Base-by-base conservation (phyloP, 2,888 invertebrate species). In the Myopa tessellatipennis region DNA sequence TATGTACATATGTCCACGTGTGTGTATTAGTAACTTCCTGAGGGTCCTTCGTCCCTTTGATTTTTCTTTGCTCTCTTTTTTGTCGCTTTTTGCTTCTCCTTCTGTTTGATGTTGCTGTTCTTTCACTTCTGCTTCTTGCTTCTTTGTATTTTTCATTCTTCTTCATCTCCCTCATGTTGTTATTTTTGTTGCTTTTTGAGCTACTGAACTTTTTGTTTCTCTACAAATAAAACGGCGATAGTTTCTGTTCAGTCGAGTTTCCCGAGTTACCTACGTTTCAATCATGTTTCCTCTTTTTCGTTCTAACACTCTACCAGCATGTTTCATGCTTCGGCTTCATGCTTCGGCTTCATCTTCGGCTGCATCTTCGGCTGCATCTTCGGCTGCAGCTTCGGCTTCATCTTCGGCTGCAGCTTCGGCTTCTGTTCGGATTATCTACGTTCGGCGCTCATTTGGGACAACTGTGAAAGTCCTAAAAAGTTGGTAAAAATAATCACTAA, bases 281-380 rank as follows among this genome's bases (percentile, higher is more conserved):
- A 26, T 26, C 26, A 26, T 26, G 1, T 26, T 26, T 26, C 2
- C 2, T 26, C 26, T 26, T 26, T 26, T 26, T 26, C 26, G 1
- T 1, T 26, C 26, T 26, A 26, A 26, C 26, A 26, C 26, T 45
- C 45, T 45, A 45, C 45, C 52, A 74, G 67, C 67, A 74, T 55
- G 74, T 58, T 74, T 50, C 67, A 45, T 74, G 38, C 45, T 72
- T 72, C 12, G 4, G 45, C n/a, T n/a, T n/a, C n/a, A n/a, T n/a
- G n/a, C 8, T 8, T 40, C 40, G 8, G 40, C 40, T 40, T 8
- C 40, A 8, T 40, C 40, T 6, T 40, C 40, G 40, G 40, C 40
- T n/a, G n/a, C n/a, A n/a, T n/a, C n/a, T n/a, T n/a, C n/a, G n/a
- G n/a, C n/a, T n/a, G 1, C 26, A 26, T 26, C 26, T 26, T 26